Conservation (phyloP, 2,797 vertebrate genomes). For the Mormyrops attenuatus region DNA sequence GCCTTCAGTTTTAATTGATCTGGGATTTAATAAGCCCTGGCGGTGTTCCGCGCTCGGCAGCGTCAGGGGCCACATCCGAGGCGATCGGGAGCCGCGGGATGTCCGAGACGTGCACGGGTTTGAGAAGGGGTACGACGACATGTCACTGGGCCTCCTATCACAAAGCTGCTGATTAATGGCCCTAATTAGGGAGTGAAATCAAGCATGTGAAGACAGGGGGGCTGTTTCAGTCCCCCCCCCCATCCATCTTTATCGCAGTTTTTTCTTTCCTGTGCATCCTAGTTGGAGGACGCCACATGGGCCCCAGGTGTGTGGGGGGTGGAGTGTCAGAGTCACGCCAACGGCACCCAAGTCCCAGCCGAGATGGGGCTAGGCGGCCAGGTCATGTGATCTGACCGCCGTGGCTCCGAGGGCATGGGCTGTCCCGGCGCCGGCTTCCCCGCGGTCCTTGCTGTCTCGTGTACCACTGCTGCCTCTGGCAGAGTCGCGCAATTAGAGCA, state of each 20-base stretch:
- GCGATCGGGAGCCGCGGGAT: constrained; percentile 74
- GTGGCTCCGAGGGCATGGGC: neutral
- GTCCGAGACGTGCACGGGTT: constrained; percentile 82
- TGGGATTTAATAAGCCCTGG: constrained; percentile 41
- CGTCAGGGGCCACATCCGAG: constrained; percentile 39
- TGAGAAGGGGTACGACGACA: constrained; percentile 83
- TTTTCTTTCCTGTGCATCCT: constrained; percentile 71
- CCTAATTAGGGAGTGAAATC: constrained; percentile 99
- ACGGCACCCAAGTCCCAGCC: constrained; percentile 39
- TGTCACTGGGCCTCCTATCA: constrained; percentile 80
- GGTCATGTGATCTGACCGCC: neutral
- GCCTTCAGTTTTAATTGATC: constrained; percentile 47
- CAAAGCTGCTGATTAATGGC: constrained; percentile 94
- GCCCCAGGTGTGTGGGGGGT: constrained; percentile 48
- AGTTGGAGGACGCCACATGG: constrained; percentile 63
- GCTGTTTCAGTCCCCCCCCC: constrained; percentile 83
- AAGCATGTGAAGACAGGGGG: constrained; percentile 98
- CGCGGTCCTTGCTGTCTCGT: neutral
- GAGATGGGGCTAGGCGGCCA: neutral
- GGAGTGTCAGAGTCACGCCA: constrained; percentile 39
- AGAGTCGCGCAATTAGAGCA: neutral
- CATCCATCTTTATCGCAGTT: constrained; percentile 91
- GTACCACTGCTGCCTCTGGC: neutral
- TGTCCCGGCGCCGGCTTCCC: neutral
- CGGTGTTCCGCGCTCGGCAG: constrained; percentile 23